Evolutionary conservation across 2,113 vertebrate genomes (phyloP).

Genomic region (Eulemur rufifrons): DNA sequence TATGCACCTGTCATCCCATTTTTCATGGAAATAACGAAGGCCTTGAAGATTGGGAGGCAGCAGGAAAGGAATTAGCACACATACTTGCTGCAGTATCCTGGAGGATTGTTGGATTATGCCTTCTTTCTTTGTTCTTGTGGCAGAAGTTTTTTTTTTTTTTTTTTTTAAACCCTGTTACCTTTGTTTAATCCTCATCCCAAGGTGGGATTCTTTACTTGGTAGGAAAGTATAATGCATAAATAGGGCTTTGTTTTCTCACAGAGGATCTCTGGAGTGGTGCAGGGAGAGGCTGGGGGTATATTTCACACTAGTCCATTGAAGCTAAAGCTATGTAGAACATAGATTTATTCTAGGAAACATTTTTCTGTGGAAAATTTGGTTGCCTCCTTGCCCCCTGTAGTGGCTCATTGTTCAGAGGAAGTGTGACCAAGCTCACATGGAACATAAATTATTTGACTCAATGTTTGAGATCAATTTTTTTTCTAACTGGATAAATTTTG

Average conservation of each 20-base stretch:
- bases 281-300: background rate
- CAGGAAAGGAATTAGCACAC: background rate
- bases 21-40: background rate
- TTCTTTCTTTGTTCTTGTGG: background rate
- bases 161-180: background rate
- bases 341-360: background rate
- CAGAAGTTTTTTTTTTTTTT: background rate
- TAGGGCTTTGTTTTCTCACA: background rate
- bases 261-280: background rate
- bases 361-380: background rate
- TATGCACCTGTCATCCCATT: background rate
- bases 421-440: background rate
- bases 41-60: background rate
- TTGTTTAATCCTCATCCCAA: background rate
- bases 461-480: background rate
- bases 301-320: background rate
- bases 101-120: background rate
- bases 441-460: background rate
- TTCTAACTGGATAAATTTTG: background rate
- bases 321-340: background rate
- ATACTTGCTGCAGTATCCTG: background rate
- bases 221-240: background rate
- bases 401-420: background rate
- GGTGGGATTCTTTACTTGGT: background rate
- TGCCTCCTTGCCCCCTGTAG: background rate